These are phyloP conservation scores for Siderastrea radians DNA, from an alignment of 92 coral and sea anemone genomes.

Conservation along the genomic window DNA sequence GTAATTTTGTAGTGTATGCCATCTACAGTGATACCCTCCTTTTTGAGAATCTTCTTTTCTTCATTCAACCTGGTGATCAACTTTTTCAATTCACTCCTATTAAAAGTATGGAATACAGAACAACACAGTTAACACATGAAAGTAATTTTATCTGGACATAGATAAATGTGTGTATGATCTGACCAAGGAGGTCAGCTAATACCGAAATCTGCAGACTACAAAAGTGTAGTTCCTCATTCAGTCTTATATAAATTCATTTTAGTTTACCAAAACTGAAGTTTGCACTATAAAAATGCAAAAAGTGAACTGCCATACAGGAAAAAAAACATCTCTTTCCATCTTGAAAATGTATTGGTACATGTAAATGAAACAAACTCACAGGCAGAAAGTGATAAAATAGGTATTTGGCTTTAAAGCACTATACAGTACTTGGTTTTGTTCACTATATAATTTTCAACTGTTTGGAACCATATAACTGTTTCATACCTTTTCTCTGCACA, in stretches of 20 bases:
- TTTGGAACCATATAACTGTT: not conserved
- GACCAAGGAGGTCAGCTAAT: not conserved
- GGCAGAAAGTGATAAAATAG: not conserved
- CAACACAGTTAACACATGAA: not conserved
- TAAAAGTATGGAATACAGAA: slow-evolving; percentile 1
- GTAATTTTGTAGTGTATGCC: slow-evolving; percentile 34
- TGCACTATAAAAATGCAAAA: too few species aligned
- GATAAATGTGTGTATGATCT: not conserved
- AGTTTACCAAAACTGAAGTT: too few species aligned
- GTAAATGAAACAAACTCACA: not conserved
- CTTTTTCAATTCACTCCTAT: slow-evolving; percentile 35
- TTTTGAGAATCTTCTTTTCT: slow-evolving; percentile 10
- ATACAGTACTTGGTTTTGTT: not conserved
- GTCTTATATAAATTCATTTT: too few species aligned
- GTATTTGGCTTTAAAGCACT: not conserved
- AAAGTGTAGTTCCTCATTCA: too few species aligned
- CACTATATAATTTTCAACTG: not conserved
- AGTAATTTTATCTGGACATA: not conserved
- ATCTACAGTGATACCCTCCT: slow-evolving; percentile 56
- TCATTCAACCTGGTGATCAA: slow-evolving; percentile 17
- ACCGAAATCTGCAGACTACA: not conserved
- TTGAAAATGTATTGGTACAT: not conserved
- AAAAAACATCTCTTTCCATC: not conserved
- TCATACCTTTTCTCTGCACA: slow-evolving; percentile 29
- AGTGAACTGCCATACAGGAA: not conserved